Conservation (phyloP, 2,797 vertebrate genomes). For the Mergus octosetaceus region DNA sequence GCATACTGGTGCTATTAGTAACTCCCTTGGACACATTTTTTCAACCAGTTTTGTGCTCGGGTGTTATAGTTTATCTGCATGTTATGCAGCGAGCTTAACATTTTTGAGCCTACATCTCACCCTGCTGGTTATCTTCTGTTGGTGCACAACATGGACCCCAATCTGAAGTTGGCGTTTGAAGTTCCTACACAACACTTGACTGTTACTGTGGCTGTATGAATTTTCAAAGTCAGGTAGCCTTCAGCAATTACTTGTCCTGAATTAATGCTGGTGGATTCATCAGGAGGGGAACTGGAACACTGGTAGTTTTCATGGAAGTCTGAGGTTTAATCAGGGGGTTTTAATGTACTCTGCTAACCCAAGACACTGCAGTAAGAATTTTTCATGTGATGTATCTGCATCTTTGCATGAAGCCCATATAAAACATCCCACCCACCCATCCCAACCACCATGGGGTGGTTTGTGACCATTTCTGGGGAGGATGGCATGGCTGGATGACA, state of each 20-base stretch:
- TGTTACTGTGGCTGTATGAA: neutral
- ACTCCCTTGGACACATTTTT: neutral
- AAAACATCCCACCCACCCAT: neutral
- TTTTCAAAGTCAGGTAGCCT: neutral
- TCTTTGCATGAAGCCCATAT: neutral
- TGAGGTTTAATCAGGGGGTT: neutral
- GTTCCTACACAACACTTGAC: neutral
- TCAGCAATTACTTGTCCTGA: neutral
- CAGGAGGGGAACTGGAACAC: neutral
- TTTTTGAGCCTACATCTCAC: neutral
- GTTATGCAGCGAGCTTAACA: neutral
- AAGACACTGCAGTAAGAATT: neutral
- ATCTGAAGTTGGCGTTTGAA: neutral
- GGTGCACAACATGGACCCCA: neutral
- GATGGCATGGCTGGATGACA: rapidly evolving
- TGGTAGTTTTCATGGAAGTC: neutral
- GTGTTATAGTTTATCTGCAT: neutral
- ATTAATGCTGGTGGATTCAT: neutral
- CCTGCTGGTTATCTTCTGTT: neutral
- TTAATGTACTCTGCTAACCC: neutral
- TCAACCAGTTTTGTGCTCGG: neutral
- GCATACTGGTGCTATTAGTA: neutral
- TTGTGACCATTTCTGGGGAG: neutral
- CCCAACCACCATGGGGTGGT: neutral
- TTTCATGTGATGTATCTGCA: neutral